These are phyloP conservation scores for Halichondria panicea DNA, from an alignment of 37 sponge, comb jelly and placozoan genomes.

Conservation along the genomic window DNA sequence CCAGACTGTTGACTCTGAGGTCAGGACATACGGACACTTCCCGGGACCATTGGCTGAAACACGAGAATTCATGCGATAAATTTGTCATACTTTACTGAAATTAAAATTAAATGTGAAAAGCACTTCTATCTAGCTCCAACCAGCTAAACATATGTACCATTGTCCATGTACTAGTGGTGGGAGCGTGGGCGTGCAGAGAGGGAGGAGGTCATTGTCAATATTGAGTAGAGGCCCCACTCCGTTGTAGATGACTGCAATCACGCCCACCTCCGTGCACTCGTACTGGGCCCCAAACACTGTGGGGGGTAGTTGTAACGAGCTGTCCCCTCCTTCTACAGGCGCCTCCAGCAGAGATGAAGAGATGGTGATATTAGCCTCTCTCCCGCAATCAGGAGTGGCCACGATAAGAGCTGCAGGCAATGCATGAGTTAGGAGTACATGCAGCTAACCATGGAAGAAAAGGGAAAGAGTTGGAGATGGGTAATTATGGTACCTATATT, in stretches of 20 bases:
- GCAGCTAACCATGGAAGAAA: background rate
- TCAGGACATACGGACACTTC: background rate
- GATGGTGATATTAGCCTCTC: conserved; percentile 2
- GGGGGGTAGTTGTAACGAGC: conserved; percentile 11
- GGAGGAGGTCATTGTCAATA: background rate
- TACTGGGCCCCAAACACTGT: conserved; percentile 13
- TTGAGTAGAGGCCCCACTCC: conserved; percentile 7
- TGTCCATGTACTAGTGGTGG: conserved; percentile 17
- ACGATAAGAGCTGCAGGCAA: conserved; percentile 18
- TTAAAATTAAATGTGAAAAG: background rate
- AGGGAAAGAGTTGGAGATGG: conserved; percentile 6
- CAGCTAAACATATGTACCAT: conserved; percentile 13
- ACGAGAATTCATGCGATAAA: background rate
- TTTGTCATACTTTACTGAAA: background rate
- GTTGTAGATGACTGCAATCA: conserved; percentile 30
- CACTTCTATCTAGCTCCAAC: background rate
- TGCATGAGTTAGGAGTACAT: background rate
- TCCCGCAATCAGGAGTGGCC: conserved; percentile 10
- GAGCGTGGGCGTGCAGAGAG: background rate
- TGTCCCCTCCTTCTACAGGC: background rate
- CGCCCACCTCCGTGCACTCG: conserved; percentile 27
- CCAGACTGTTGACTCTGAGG: conserved; percentile 49
- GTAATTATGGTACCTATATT: conserved; percentile 5
- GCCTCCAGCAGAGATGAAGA: conserved; percentile 10
- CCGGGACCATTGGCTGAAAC: conserved; percentile 30